These are phyloP conservation scores for Oryzias curvinotus DNA, from an alignment of 2,113 vertebrate species.

Conservation along the genomic window DNA sequence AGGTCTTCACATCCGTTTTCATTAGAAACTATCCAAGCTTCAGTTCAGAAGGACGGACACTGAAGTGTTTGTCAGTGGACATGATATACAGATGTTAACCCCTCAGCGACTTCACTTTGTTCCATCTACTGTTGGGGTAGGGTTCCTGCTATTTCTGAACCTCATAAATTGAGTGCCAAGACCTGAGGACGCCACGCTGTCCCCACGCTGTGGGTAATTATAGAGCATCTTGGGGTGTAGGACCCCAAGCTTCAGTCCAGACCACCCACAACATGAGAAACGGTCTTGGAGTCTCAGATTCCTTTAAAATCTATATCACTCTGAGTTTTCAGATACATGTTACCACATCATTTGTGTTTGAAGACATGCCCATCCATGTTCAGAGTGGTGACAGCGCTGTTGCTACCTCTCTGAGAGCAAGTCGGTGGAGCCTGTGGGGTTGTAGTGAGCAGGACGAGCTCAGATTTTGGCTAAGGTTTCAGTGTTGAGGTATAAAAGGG, in stretches of 20 bases:
- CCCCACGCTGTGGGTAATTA: conserved; percentile 75
- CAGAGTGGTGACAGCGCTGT: conserved; percentile 48
- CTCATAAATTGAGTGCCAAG: conserved; percentile 74
- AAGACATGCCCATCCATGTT: conserved; percentile 56
- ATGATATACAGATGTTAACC: conserved; percentile 44
- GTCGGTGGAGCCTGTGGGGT: conserved; percentile 20
- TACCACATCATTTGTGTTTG: conserved; percentile 41
- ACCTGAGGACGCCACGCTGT: conserved; percentile 77
- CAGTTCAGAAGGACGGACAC: not conserved
- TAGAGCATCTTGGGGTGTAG: conserved; percentile 62
- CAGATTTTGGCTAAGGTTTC: conserved; percentile 41
- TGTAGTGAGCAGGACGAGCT: conserved; percentile 39
- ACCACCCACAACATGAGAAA: conserved; percentile 49
- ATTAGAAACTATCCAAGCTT: too few species aligned
- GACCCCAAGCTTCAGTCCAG: conserved; percentile 31
- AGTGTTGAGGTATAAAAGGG: conserved; percentile 24
- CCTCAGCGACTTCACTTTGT: conserved; percentile 42
- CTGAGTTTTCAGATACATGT: conserved; percentile 44
- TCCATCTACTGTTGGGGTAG: conserved; percentile 33
- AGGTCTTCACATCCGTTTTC: too few species aligned
- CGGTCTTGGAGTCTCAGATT: conserved; percentile 36
- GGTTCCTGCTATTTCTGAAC: conserved; percentile 74
- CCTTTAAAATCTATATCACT: conserved; percentile 20
- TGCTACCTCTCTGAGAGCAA: conserved; percentile 57
- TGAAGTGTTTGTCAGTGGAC: conserved; percentile 4